A percentile compares a stretch with the other conserved stretches of the same genome.
Conservation (phyloP, 2,797 vertebrate genomes). For the Cyprinodon diabolis region DNA sequence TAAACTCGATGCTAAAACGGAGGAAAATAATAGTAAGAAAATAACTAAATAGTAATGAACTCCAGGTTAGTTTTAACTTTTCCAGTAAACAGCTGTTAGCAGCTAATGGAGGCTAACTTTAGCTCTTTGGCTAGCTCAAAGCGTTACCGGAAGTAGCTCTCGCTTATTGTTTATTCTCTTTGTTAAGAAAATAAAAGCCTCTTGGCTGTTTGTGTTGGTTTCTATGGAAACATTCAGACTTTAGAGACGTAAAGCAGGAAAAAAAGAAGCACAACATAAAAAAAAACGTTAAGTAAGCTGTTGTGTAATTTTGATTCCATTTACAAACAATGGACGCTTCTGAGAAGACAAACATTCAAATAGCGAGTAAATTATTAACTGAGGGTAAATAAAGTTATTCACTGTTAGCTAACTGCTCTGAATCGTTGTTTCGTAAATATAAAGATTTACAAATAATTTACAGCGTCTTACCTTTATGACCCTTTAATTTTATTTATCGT, state of each 20-base stretch:
- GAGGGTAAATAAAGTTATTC: not conserved
- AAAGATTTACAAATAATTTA: not conserved
- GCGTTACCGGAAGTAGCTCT: constrained; percentile 13
- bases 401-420: not conserved
- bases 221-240: constrained; percentile 25
- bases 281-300: not conserved
- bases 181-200: constrained; percentile 31
- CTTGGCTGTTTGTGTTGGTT: constrained; percentile 5
- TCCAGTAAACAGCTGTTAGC: not conserved
- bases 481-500: not conserved
- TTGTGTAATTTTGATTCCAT: not conserved
- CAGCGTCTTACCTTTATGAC: not conserved
- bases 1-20: not conserved
- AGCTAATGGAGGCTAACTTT: not conserved
- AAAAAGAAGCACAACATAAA: not conserved
- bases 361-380: constrained; percentile 20
- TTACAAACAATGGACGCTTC: constrained; percentile 18
- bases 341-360: not conserved
- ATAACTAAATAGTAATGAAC: not conserved
- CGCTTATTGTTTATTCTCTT: not conserved
- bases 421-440: not conserved
- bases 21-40: not conserved
- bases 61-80: too few species aligned
- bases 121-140: not conserved
- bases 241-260: not conserved